Percentiles rank a stretch among this genome's conserved stretches.
Conservation (phyloP, 2,888 invertebrate species). For the Sminthurides aquaticus region DNA sequence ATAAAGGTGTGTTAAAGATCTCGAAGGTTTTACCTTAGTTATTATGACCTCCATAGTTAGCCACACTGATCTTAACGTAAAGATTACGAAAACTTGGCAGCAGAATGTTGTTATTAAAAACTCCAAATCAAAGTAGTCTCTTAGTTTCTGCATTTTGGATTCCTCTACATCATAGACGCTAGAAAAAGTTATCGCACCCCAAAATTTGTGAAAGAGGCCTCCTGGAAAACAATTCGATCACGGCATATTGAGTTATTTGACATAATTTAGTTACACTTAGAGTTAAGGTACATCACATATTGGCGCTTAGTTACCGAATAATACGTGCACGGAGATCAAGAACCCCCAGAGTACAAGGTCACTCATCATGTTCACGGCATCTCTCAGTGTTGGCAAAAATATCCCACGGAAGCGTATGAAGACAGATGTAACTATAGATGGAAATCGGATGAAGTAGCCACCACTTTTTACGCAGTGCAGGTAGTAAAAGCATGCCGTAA, state of each 20-base stretch:
- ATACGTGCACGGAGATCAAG: neutral
- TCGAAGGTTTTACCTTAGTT: constrained; percentile 17
- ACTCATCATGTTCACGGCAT: neutral
- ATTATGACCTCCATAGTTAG: constrained; percentile 14
- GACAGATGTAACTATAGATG: constrained; percentile 11
- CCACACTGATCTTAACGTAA: constrained; percentile 18
- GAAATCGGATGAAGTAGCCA: constrained; percentile 15
- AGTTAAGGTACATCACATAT: too few species aligned
- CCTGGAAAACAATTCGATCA: too few species aligned
- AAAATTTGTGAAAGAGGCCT: neutral
- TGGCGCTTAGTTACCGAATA: constrained; percentile 1
- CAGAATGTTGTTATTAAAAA: constrained; percentile 3
- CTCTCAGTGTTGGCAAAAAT: constrained; percentile 9
- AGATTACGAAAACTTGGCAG: constrained; percentile 18
- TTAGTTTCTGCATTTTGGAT: neutral
- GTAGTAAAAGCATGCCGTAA: constrained; percentile 7
- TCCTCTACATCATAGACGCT: neutral
- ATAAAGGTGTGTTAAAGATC: neutral
- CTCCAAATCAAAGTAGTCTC: constrained; percentile 11
- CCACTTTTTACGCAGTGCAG: constrained; percentile 2
- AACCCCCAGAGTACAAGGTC: neutral
- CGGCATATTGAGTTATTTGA: too few species aligned
- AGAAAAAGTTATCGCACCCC: constrained; percentile 5
- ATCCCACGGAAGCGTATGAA: constrained; percentile 10
- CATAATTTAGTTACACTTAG: too few species aligned